Evolutionary conservation across 2,888 invertebrate species (phyloP), one percentile per base, ranked within the genome.

Genomic region (Pedicia rivosa): DNA sequence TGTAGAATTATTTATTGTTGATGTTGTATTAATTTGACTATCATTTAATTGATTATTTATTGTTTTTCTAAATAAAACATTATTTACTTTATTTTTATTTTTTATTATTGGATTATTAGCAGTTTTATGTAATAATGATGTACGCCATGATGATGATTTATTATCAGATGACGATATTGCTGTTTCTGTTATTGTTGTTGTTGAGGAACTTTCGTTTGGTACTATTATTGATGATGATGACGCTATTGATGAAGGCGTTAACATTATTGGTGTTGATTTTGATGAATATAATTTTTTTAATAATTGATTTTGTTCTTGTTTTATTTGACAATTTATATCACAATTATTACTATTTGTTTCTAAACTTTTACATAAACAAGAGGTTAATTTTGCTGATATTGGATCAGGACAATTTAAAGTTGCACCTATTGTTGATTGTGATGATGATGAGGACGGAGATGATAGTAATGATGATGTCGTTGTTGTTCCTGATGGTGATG

Each of bases 301-400:
- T 40, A 35, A 40, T 43, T 35, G 45, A 43, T 37, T 20, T 2
- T 12, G 45, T 44, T 36, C 44, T 46, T 17, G 38, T 34, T 17
- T 32, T 26, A 24, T 39, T 35, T 46, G 47, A 42, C 48, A 48
- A 36, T 39, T 46, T 32, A 43, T 40, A 38, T 43, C 46, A 39
- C 47, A 44, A 35, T 36, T 42, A 20, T 41, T 46, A 30, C 35
- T 42, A 36, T 44, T 45, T 19, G 44, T 48, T 30, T 53, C 52
- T 10, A 62, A 47, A 16, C 56, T 51, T 30, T 57, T 61, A 44
- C 63, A 63, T 15, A 63, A 47, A 40, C 63, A 63, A 25, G 63
- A 63, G 5, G 62, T 62, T 17, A 62, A 44, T 43, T 63, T 63
- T 38, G 63, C 62, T 16, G 63, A 55, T 35, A 63, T 63, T 10